Base-by-base conservation (phyloP, 2,888 invertebrate genomes). In the Lagria hirta region DNA sequence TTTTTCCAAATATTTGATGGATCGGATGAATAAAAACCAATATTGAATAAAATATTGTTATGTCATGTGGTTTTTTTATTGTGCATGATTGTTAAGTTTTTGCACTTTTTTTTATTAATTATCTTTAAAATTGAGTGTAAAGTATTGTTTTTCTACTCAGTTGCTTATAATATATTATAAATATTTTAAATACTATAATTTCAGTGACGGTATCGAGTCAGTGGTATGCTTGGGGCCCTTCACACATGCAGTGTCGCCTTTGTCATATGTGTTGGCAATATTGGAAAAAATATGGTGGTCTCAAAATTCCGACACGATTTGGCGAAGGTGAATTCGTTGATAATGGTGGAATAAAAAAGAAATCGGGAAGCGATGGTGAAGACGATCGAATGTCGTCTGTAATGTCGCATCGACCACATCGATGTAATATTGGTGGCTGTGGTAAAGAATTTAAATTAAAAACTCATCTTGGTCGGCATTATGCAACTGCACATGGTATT, bases 221-320 rank as follows among this genome's bases (percentile, higher is more conserved):
- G 76, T 99, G 98, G 98, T 97, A 94, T 72, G 82, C 92, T 28
- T 98, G 97, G 92, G 96, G 93, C 36, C 93, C 93, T 34, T 82
- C 90, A 51, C 90, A 94, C 70, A 82, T 91, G 80, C 89, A 92
- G 69, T 89, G 91, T 74, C 85, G 96, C 60, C 78, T 99, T 48
- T 99, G 99, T 73, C 87, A 88, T 61, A 75, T 79, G 8, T 99
- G 99, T 73, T 99, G 96, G 96, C 82, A 82, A 51, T 96, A 96
- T 71, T 99, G 98, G 97, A 98, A 97, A 73, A 95, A 95, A 72
- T 96, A 94, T 73, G 98, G 97, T 43, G 98, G 97, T 48, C 82
- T 99, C 34, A 95, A 94, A 76, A 84, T 84, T 57, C 75, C 80
- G n/a, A 80, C 78, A 21, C 74, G 77, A 54, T 72, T 75, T 53